Percentiles rank a stretch among this genome's conserved stretches.
Evolutionary conservation across 2,797 vertebrate species (phyloP).

Genomic region (Neostethus bicornis): DNA sequence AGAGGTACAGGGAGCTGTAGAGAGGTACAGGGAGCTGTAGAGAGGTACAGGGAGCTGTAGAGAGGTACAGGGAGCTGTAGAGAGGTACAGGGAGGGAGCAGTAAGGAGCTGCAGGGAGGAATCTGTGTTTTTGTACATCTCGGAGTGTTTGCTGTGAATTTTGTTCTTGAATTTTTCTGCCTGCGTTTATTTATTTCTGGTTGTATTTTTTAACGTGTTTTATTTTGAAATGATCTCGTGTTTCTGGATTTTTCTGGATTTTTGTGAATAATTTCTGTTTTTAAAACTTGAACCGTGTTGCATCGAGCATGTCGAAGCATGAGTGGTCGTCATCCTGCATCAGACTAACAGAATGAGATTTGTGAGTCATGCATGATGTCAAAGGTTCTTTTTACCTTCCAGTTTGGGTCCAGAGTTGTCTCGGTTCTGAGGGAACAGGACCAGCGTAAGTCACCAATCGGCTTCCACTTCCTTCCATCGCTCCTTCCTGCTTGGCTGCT

Average conservation of each 20-base stretch:
- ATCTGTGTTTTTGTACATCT: no score
- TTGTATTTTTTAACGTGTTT: conserved; percentile 37
- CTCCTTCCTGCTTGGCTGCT: conserved; percentile 77
- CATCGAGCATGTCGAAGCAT: conserved; percentile 69
- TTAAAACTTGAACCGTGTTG: conserved; percentile 11
- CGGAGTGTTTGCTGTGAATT: no score
- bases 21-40: no score
- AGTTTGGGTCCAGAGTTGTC: conserved; percentile 97
- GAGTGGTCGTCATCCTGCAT: conserved; percentile 67
- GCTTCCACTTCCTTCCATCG: conserved; percentile 73
- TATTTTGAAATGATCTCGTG: conserved; percentile 15
- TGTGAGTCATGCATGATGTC: conserved; percentile 76
- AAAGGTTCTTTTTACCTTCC: conserved; percentile 93
- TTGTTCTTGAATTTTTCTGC: conserved; percentile 40
- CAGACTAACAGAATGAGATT: conserved; percentile 76
- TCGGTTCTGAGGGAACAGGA: conserved; percentile 93
- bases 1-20: no score
- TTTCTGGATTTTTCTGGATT: conserved; percentile 13
- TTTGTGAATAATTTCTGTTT: conserved; percentile 14
- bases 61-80: no score
- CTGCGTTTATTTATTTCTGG: conserved; percentile 15
- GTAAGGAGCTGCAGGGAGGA: no score
- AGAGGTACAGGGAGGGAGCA: no score
- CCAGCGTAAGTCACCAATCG: conserved; percentile 90
- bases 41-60: no score